Evolutionary conservation across 1,140 invertebrate species (phyloP).

Genomic region (Drosophila kepulauana): DNA sequence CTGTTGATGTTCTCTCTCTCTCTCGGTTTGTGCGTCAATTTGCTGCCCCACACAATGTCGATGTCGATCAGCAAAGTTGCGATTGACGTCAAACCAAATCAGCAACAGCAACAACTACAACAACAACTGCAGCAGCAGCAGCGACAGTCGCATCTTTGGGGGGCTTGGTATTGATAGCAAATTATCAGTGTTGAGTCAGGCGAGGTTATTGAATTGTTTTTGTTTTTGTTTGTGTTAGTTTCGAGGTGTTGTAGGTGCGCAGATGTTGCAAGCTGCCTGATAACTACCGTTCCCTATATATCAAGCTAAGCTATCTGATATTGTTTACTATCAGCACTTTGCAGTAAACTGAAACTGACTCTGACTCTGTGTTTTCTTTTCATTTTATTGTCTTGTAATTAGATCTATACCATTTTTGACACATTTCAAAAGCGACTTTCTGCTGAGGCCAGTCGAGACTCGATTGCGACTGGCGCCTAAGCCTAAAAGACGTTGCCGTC

Average conservation of each 20-base stretch:
- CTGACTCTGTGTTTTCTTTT: background rate
- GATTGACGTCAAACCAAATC: conserved; percentile 84
- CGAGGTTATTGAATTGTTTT: conserved; percentile 36
- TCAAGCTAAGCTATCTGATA: conserved; percentile 43
- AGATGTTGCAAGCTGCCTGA: background rate
- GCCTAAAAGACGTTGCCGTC: conserved; percentile 64
- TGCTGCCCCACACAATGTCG: conserved; percentile 63
- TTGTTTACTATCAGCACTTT: conserved; percentile 39
- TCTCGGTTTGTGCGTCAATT: conserved; percentile 74
- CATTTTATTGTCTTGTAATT: conserved; percentile 40
- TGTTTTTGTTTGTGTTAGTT: conserved; percentile 16
- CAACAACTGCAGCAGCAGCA: conserved; percentile 8
- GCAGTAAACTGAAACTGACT: conserved; percentile 35
- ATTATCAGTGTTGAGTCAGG: conserved; percentile 49
- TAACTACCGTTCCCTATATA: conserved; percentile 26
- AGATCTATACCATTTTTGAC: conserved; percentile 58
- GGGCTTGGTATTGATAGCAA: conserved; percentile 71
- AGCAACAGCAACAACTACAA: background rate
- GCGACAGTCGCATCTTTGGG: conserved; percentile 45
- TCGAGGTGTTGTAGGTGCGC: conserved; percentile 37
- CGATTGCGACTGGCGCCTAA: conserved; percentile 45
- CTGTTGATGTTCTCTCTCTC: conserved; percentile 18
- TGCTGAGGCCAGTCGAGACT: conserved; percentile 39
- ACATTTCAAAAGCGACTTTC: conserved; percentile 40
- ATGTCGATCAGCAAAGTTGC: conserved; percentile 47